These are phyloP conservation scores for Hyperopisus bebe DNA, from an alignment of 2,113 vertebrate species.

Conservation along the genomic window DNA sequence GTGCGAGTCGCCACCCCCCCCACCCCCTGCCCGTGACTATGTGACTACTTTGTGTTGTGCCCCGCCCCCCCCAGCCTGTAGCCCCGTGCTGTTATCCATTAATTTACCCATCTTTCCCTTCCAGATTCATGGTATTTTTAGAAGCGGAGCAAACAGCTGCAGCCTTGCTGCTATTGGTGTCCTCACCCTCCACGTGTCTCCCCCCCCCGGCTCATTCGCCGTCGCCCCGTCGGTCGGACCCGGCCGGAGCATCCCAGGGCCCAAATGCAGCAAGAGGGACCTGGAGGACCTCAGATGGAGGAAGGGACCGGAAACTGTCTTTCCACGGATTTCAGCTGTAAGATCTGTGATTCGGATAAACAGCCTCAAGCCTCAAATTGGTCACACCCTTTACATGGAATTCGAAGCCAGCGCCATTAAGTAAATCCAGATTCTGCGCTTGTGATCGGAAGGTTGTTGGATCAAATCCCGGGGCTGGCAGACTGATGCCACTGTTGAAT, in stretches of 20 bases:
- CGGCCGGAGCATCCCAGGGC: not conserved
- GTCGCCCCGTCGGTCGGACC: not conserved
- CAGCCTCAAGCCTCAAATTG: not conserved
- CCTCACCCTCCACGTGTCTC: not conserved
- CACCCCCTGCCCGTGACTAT: constrained; percentile 31
- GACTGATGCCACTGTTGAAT: not conserved
- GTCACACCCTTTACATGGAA: not conserved
- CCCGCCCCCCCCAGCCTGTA: constrained; percentile 33
- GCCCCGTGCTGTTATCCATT: constrained; percentile 51
- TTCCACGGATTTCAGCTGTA: not conserved
- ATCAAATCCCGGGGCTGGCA: not conserved
- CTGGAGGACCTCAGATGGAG: not conserved
- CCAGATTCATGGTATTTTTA: constrained; percentile 62
- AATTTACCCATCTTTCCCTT: constrained; percentile 34
- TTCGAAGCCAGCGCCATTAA: not conserved
- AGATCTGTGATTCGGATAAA: not conserved
- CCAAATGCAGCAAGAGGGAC: not conserved
- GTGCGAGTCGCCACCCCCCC: constrained; percentile 37
- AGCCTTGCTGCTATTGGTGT: constrained; percentile 23
- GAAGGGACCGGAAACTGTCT: not conserved
- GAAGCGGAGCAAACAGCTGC: constrained; percentile 49
- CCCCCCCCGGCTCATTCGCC: not conserved
- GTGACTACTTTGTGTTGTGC: constrained; percentile 39
- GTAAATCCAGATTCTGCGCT: not conserved
- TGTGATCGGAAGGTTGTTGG: not conserved